Base-by-base conservation (phyloP, 1,140 invertebrate genomes). In the Drosophila nasuta region DNA sequence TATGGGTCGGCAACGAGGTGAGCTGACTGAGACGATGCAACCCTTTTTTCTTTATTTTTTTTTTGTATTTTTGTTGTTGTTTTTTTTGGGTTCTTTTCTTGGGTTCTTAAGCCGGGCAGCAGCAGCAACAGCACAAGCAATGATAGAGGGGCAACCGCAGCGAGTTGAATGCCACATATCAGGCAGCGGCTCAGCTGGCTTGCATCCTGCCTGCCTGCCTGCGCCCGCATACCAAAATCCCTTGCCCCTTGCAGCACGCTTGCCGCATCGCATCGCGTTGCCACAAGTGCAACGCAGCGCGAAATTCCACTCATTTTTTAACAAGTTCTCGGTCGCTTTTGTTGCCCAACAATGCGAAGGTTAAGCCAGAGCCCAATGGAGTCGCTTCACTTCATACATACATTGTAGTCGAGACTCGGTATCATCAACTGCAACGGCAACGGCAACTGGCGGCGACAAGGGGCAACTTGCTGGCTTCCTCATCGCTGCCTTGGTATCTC, bases 301-400 rank as follows among this genome's bases (percentile, higher is more conserved):
- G 85, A 88, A 88, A 88, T 88, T 88, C 85, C 85, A 79, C 81
- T 88, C 85, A 89, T 88, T 88, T 88, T 86, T 88, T 81, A 89
- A 83, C 86, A 81, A 88, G 86, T 88, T 88, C 81, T 88, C 73
- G 75, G 78, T 70, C 79, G 82, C 82, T 81, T 87, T 88, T 82
- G 80, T 88, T 88, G 75, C 70, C 76, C 83, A 88, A 88, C 85
- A 88, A 88, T 88, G 83, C 77, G 72, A 89, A 81, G 81, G 77
- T 71, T 73, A 56, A 67, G 72, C 45, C 68, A 52, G 56, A 43
- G 77, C 35, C 38, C 51, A 56, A 54, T 66, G 52, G 64, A 58
- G 70, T 77, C 75, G 38, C 5, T 30, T 66, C 77, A 83, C 72
- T 76, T 80, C 77, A 71, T 77, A 77, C 79, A 77, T 75, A 67